A percentile compares a stretch with the other conserved stretches of the same genome.
These are phyloP conservation scores for Philereme vetulata DNA, from an alignment of 2,888 invertebrate genomes.

Conservation along the genomic window DNA sequence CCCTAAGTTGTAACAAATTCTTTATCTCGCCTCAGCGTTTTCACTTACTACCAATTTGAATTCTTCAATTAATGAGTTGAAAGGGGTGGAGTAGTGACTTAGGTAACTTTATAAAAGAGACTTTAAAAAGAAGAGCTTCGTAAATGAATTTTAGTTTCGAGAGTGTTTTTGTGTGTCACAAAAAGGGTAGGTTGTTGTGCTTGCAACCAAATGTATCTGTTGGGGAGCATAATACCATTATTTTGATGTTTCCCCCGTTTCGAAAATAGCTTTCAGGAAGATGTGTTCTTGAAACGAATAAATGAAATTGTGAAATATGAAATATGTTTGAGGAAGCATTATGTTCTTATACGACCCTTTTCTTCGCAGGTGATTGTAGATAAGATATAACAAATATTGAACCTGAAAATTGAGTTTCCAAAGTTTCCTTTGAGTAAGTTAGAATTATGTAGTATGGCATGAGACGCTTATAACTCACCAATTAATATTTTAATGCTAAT, in stretches of 20 bases:
- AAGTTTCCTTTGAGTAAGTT: conserved; percentile 33
- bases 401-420: conserved; percentile 33
- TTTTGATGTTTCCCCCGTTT: conserved; percentile 18
- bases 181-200: conserved; percentile 18
- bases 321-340: conserved; percentile 30
- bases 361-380: conserved; percentile 24
- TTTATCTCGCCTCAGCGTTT: conserved; percentile 72
- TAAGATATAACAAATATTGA: conserved; percentile 29
- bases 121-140: conserved; percentile 16
- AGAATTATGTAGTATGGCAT: conserved; percentile 26
- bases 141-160: conserved; percentile 22
- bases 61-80: conserved; percentile 51
- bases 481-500: conserved; percentile 65
- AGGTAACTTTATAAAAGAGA: conserved; percentile 24
- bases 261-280: conserved; percentile 23
- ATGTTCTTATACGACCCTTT: conserved; percentile 25
- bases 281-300: too few relatives aligned
- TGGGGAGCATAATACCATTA: conserved; percentile 19
- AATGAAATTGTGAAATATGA: too few relatives aligned
- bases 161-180: conserved; percentile 16
- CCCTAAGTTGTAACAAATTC: conserved; percentile 72
- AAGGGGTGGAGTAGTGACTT: conserved; percentile 41
- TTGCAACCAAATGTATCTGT: neutral
- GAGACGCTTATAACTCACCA: conserved; percentile 41
- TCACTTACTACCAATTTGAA: conserved; percentile 68